Base-by-base conservation (phyloP, 2,113 vertebrate genomes). In the Mustela nigripes region DNA sequence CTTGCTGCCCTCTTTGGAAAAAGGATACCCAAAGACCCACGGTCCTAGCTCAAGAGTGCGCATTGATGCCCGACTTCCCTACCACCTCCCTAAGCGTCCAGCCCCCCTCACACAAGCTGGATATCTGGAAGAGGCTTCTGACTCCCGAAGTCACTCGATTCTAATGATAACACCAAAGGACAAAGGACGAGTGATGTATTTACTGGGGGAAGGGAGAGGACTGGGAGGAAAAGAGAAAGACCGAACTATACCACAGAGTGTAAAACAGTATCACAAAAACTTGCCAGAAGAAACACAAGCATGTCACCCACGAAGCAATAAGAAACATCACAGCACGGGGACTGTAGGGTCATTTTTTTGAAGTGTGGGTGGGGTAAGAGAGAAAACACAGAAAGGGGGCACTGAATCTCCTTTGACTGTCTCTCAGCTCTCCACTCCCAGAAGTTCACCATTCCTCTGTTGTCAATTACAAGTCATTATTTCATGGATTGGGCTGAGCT, bases 291-390 rank as follows among this genome's bases (percentile, higher is more conserved):
- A 97, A 89, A 93, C 94, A 89, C 28, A 95, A 18, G 0, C 33
- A 95, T 33, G 45, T 95, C 33, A 85, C 22, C 63, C 42, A 93
- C 89, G 94, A 90, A 98, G 62, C 18, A 98, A 82, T 91, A 45
- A 86, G 28, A 71, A 78, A 31, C 28, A 69, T 48, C 45, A 5
- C 63, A 3, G 81, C 97, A 60, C 82, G 18, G 83, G 73, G 26
- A 56, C 26, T 67, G 11, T 5, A 60, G 63, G 50, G 16, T 42
- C 24, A 26, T 33, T 53, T 39, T 89, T 74, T 92, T 16, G 89
- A 87, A 88, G 53, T n/a, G 48, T 91, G 14, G 26, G 91, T 16
- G 31, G 36, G 91, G 22, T 3, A 0, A 90, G 84, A 81, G 81
- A 94, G 67, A 42, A 88, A 98, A 95, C 22, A 86, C 91, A 97